These are phyloP conservation scores for Megalops cyprinoides DNA, from an alignment of 2,797 vertebrate species.

Conservation along the genomic window DNA sequence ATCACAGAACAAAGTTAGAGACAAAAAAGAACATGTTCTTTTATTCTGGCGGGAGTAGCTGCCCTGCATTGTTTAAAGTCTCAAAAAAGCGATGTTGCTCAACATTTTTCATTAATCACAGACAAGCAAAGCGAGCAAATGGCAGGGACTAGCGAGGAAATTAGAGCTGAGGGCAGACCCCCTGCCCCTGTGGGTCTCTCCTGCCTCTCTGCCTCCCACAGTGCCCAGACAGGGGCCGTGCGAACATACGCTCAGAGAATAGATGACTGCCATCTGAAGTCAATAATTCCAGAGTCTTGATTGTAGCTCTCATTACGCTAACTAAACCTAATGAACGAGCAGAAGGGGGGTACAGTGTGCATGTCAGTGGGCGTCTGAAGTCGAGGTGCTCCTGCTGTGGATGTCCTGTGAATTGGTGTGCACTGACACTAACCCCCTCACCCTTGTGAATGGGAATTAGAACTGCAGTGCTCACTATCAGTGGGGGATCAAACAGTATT, in stretches of 20 bases:
- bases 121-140: background rate
- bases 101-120: background rate
- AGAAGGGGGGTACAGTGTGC: background rate
- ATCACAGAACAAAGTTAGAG: constrained; percentile 36
- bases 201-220: background rate
- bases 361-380: background rate
- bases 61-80: background rate
- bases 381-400: background rate
- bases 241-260: background rate
- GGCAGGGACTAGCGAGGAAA: too few relatives aligned
- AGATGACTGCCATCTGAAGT: background rate
- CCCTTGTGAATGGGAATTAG: background rate
- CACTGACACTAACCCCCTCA: too few relatives aligned
- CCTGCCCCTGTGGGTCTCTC: background rate
- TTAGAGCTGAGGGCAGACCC: background rate
- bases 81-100: background rate
- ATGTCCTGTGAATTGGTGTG: background rate
- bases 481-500: background rate
- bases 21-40: background rate
- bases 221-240: background rate
- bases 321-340: background rate
- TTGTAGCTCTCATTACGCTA: background rate
- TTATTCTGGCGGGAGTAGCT: constrained; percentile 3
- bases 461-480: background rate
- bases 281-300: background rate